A percentile compares a stretch with the other conserved stretches of the same genome.
Conservation (phyloP, 2,113 vertebrate genomes). For the Zapornia atra region DNA sequence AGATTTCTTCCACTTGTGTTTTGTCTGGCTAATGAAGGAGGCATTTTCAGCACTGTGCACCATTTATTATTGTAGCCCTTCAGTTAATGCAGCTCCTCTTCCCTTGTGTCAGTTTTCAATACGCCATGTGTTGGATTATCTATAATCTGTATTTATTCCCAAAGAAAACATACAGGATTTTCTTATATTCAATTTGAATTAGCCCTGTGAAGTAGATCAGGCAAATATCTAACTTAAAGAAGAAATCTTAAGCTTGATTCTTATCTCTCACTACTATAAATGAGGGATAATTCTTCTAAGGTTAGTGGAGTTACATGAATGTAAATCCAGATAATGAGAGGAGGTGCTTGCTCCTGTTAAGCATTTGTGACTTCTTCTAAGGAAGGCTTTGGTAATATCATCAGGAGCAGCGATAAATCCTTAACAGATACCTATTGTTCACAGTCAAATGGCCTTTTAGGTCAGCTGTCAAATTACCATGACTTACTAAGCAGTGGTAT, state of each 20-base stretch:
- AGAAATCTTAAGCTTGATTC: neutral
- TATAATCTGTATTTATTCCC: neutral
- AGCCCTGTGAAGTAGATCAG: neutral
- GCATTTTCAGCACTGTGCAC: neutral
- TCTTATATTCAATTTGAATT: neutral
- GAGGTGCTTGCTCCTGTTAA: neutral
- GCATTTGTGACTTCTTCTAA: neutral
- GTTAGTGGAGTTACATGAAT: neutral
- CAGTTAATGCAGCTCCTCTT: neutral
- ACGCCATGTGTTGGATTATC: neutral
- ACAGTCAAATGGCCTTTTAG: conserved; percentile 20
- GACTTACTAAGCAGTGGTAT: neutral
- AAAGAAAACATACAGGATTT: neutral
- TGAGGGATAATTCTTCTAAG: neutral
- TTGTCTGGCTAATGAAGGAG: neutral
- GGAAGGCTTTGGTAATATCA: neutral
- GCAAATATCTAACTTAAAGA: neutral
- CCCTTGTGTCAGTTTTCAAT: neutral
- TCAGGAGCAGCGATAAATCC: neutral
- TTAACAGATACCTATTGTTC: conserved; percentile 18
- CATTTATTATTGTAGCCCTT: neutral
- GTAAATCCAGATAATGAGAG: neutral
- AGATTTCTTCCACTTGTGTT: neutral
- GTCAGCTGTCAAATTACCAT: conserved; percentile 29
- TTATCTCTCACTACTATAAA: neutral